Evolutionary conservation across 23 tunicate genomes (phyloP).

Genomic region (Halocynthia roretzi): DNA sequence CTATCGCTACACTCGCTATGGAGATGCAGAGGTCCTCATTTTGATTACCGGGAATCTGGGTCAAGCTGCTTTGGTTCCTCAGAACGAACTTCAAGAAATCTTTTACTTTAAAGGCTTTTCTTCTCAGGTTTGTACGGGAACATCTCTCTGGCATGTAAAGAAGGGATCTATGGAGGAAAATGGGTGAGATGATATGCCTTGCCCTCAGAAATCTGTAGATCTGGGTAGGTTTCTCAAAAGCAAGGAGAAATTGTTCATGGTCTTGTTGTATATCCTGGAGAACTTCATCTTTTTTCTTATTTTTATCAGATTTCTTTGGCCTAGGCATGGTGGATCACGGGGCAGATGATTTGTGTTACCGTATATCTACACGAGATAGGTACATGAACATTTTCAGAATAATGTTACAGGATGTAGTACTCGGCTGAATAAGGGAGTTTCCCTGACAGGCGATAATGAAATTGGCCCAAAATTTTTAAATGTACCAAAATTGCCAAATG

Average conservation of each 20-base stretch:
- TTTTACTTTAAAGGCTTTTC: conserved; percentile 29
- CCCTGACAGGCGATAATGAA: too few species aligned
- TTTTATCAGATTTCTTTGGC: conserved; percentile 63
- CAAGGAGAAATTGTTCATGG: conserved; percentile 74
- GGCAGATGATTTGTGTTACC: too few species aligned
- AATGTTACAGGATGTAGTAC: too few species aligned
- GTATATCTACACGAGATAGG: too few species aligned
- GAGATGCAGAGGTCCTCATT: conserved; percentile 13
- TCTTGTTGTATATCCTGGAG: conserved; percentile 70
- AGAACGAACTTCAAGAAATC: background rate
- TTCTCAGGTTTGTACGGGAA: conserved; percentile 64
- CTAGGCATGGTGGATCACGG: conserved; percentile 38
- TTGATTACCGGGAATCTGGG: background rate
- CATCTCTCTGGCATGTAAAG: conserved; percentile 66
- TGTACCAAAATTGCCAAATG: too few species aligned
- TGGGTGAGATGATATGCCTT: conserved; percentile 64
- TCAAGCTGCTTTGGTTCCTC: background rate
- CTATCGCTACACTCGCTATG: conserved; percentile 4
- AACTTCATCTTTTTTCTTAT: conserved; percentile 43
- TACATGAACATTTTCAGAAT: too few species aligned
- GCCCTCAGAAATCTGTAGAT: conserved; percentile 85
- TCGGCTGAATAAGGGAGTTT: too few species aligned
- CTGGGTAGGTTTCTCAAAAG: conserved; percentile 90
- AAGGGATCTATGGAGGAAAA: conserved; percentile 57
- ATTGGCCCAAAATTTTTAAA: too few species aligned